Percentiles rank a stretch among this genome's conserved stretches.
Evolutionary conservation across 2,797 vertebrate genomes (phyloP).

Genomic region (Poeciliopsis paucimaculata): DNA sequence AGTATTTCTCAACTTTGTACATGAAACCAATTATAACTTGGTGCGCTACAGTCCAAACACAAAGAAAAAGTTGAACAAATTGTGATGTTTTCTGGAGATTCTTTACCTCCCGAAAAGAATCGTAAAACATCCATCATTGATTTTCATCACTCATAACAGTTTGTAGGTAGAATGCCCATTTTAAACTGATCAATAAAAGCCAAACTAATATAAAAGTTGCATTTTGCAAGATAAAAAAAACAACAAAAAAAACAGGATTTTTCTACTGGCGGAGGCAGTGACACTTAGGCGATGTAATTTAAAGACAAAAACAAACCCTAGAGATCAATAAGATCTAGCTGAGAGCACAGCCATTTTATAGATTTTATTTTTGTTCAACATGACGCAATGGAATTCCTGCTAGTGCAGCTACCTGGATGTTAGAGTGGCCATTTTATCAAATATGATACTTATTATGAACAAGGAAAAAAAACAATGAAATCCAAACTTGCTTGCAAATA

Average conservation of each 20-base stretch:
- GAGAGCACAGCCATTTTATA: conserved; percentile 43
- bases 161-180: background rate
- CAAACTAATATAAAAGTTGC: background rate
- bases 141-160: background rate
- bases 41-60: background rate
- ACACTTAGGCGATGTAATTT: conserved; percentile 29
- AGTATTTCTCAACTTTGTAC: background rate
- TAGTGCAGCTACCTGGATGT: background rate
- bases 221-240: conserved; percentile 10
- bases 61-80: background rate
- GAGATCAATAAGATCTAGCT: conserved; percentile 60
- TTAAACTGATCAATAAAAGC: conserved; percentile 3
- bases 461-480: background rate
- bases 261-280: conserved; percentile 16
- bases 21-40: background rate
- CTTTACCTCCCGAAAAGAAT: background rate
- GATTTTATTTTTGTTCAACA: conserved; percentile 64
- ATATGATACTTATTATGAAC: background rate
- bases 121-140: background rate
- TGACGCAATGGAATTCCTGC: background rate
- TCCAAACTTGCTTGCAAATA: background rate
- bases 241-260: background rate
- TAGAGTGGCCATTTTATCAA: background rate
- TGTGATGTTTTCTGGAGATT: background rate
- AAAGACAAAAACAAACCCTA: conserved; percentile 40